These are phyloP conservation scores for Mesoclemmys tuberculata DNA, from an alignment of 2,113 vertebrate genomes.

Conservation along the genomic window DNA sequence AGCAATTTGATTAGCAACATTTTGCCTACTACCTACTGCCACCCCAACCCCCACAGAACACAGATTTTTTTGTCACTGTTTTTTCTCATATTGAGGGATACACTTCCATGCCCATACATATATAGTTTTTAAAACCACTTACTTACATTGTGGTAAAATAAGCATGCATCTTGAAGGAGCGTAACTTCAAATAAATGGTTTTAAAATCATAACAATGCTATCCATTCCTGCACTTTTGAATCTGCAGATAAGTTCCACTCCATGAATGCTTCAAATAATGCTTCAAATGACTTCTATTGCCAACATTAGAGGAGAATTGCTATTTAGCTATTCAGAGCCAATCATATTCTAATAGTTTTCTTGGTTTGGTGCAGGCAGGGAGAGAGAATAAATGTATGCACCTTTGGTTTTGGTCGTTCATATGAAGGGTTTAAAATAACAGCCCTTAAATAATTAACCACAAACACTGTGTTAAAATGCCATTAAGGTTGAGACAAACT, in stretches of 20 bases:
- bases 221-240: neutral
- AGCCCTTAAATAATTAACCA: neutral
- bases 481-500: neutral
- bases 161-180: neutral
- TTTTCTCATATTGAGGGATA: neutral
- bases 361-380: neutral
- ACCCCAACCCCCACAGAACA: neutral
- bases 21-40: neutral
- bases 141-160: neutral
- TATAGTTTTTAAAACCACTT: neutral
- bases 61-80: neutral
- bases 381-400: neutral
- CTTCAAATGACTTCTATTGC: neutral
- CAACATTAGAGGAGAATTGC: neutral
- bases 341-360: neutral
- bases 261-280: accelerated
- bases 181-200: neutral
- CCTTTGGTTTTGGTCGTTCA: neutral
- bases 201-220: neutral
- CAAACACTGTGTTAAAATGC: neutral
- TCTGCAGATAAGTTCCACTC: neutral
- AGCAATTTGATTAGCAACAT: neutral
- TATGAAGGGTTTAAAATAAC: neutral
- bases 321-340: neutral
- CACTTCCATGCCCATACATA: neutral